A percentile compares a stretch with the other conserved stretches of the same genome.
phyloP scores from a whole-genome alignment of 2,797 vertebrate species.

The Cossypha dichroa region DNA sequence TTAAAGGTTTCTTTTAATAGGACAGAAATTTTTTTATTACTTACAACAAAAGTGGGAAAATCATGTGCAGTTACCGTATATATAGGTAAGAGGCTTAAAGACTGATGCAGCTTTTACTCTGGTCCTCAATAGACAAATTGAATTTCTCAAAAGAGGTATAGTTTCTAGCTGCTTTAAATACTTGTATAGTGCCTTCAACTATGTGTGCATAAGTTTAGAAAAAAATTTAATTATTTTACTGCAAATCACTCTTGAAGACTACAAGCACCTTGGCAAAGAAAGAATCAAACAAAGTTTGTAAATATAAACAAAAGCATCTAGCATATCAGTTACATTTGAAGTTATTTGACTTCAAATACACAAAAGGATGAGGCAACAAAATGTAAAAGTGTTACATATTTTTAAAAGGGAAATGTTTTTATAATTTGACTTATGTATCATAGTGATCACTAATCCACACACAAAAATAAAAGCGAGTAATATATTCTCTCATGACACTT shows the following conservation, averaged over 20 bases:
- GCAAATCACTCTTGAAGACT: background rate
- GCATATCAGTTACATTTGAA: background rate
- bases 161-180: background rate
- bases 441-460: background rate
- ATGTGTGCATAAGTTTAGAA: background rate
- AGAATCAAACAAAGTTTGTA: background rate
- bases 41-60: background rate
- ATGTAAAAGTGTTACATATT: background rate
- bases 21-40: background rate
- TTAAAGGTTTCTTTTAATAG: background rate
- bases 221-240: background rate
- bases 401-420: background rate
- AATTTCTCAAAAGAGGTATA: background rate
- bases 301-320: background rate
- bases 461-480: background rate
- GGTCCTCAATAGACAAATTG: background rate
- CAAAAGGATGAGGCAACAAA: background rate
- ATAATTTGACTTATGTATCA: background rate
- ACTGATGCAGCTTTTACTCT: background rate
- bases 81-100: background rate
- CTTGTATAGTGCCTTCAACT: background rate
- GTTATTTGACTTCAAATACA: background rate
- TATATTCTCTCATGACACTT: background rate
- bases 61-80: background rate
- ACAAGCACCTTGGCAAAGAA: background rate